Base-by-base conservation (phyloP, 2,888 invertebrate species). In the Scaptomyza flava region DNA sequence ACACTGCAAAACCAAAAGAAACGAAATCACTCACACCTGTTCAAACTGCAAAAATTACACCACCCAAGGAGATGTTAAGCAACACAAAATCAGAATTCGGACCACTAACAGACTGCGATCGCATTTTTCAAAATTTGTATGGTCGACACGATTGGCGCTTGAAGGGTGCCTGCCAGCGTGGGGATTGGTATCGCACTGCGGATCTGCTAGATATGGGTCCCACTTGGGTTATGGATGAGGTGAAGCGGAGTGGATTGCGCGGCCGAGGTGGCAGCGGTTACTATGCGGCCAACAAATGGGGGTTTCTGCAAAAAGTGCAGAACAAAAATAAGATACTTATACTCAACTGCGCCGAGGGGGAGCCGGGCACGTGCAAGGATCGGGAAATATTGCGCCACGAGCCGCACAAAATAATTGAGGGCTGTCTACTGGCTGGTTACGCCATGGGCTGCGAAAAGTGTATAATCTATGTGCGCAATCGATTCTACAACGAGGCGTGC, bases 241-340 rank as follows among this genome's bases (percentile, higher is more conserved):
- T 99, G 41, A 98, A 97, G 91, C 94, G 95, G 12, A 98, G 98
- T 0, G 99, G 99, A 31, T 93, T 99, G 20, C 94, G 99, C 71
- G 99, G 99, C 6, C 94, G 99, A 46, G 99, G 99, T 5, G 99
- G 99, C 4, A 99, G 98, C 43, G 99, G 99, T 72, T 99, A 98
- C 91, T 99, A 98, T 0, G 97, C 97, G 91, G 98, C 97, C 14
- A 95, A 97, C 58, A 99, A 99, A 0, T 77, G 75, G 73, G 43
- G 70, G 0, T 42, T n/a, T 0, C 17, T 82, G 6, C 68, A 98
- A 62, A 98, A 98, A 0, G 45, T 48, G 8, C 12, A 69, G 5
- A 30, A 56, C 1, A 38, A 64, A 1, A 50, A 38, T 12, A 98
- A 98, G 90, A 98, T 99, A 92, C 93, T 99, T 27, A 98, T 99